Evolutionary conservation across 2,888 invertebrate genomes (phyloP), one percentile per base, ranked within the genome.

Genomic region (Cerastis leucographa): DNA sequence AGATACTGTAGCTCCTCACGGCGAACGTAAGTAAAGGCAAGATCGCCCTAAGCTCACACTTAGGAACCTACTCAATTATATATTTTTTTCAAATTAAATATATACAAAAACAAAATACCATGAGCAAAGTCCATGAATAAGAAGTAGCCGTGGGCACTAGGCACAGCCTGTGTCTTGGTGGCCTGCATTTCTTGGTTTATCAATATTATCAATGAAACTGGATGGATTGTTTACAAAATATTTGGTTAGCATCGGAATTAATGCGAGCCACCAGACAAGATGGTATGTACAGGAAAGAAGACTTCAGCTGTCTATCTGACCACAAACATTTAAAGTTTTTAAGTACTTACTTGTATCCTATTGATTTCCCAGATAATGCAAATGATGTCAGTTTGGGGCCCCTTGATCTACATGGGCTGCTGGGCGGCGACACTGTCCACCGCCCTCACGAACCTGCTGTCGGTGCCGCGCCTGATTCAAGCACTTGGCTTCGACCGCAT

Each of bases 351-450:
- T 59, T 44, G 17, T 40, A 44, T n/a, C 22, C 12, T 25, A 19
- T n/a, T n/a, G 2, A 42, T 56, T 68, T 86, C 89, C 3, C 89
- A 98, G 98, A 97, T 98, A 88, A 98, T 98, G 98, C 98, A 98
- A 91, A 94, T 98, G 78, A 98, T 98, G 97, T 98, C 98, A 0
- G 95, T 97, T 2, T 99, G 98, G 98, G 98, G 98, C n/a, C 99
- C 99, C 0, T 96, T 99, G 19, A 99, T 99, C 90, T 99, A 99
- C 93, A 98, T 98, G 1, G 99, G 99, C 1, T 99, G 99, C 91
- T 99, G 99, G 96, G 99, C 99, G 1, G 99, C 99, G 9, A 99
- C 99, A 0, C 96, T 99, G n/a, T 99, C 99, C 66, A 99, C 99
- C 0, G 99, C 99, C 0, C 96, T 99, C 62, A 99, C 99, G 5